Percentiles rank a stretch among this genome's conserved stretches.
Conservation (phyloP, 2,888 invertebrate species). For the Eupithecia inturbata region DNA sequence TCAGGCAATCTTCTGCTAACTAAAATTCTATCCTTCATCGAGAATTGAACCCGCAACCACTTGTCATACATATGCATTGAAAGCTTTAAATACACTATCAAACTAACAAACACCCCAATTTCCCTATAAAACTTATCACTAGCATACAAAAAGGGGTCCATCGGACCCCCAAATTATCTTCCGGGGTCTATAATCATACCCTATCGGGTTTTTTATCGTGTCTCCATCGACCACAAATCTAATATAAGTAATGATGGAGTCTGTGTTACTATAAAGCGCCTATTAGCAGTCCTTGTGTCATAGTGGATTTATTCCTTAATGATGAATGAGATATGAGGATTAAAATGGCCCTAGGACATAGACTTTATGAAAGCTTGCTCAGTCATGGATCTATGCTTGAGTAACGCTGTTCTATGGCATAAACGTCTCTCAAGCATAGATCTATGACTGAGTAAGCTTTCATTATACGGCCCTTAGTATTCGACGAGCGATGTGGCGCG, state of each 20-base stretch:
- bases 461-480: no score
- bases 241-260: conserved; percentile 76
- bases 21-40: neutral
- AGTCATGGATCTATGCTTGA: no score
- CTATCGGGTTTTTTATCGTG: conserved; percentile 70
- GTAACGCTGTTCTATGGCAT: no score
- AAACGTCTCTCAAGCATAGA: no score
- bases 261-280: conserved; percentile 61
- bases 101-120: conserved; percentile 49
- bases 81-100: conserved; percentile 20
- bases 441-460: no score
- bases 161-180: conserved; percentile 70
- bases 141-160: conserved; percentile 54
- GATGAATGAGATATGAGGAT: conserved; percentile 24
- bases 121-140: conserved; percentile 51
- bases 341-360: no score
- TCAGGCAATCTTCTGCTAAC: no score
- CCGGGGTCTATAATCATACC: conserved; percentile 66
- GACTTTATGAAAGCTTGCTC: no score
- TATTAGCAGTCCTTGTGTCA: conserved; percentile 64
- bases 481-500: no score
- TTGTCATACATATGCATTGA: neutral
- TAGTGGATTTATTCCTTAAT: conserved; percentile 57
- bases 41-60: neutral
- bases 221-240: conserved; percentile 73